phyloP scores from a whole-genome alignment of 64 coral and sea anemone genomes.

The Stylophora pistillata region DNA sequence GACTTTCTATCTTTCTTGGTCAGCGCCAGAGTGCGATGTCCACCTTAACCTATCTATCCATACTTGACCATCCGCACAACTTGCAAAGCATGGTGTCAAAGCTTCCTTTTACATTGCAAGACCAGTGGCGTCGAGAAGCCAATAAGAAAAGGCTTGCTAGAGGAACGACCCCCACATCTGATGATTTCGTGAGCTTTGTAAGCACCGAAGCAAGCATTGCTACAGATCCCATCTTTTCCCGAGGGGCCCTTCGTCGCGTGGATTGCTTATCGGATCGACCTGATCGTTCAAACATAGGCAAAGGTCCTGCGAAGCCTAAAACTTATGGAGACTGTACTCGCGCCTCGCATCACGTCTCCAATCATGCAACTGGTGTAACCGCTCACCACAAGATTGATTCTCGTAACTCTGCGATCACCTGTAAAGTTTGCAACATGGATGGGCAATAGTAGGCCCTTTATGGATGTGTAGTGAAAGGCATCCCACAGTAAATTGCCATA shows the following conservation, averaged over 20 bases:
- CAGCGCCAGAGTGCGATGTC: conserved; percentile 55
- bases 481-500: not conserved
- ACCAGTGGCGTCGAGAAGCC: conserved; percentile 43
- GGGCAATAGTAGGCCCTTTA: conserved; percentile 36
- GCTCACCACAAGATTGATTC: not conserved
- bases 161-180: not conserved
- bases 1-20: conserved; percentile 38
- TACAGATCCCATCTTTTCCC: conserved; percentile 53
- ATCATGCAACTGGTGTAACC: not conserved
- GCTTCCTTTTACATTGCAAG: conserved; percentile 46
- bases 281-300: not conserved
- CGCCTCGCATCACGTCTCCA: not conserved
- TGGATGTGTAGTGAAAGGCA: not conserved
- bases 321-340: not conserved
- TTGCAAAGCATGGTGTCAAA: conserved; percentile 53
- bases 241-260: conserved; percentile 49
- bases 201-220: conserved; percentile 46
- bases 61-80: conserved; percentile 61
- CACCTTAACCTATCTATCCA: conserved; percentile 27
- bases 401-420: not conserved
- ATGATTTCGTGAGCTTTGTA: conserved; percentile 26
- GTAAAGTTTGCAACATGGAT: conserved; percentile 20
- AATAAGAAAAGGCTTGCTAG: not conserved
- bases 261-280: not conserved
- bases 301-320: not conserved